These are phyloP conservation scores for Xiphydria camelus DNA, from an alignment of 2,888 invertebrate genomes.

Conservation along the genomic window DNA sequence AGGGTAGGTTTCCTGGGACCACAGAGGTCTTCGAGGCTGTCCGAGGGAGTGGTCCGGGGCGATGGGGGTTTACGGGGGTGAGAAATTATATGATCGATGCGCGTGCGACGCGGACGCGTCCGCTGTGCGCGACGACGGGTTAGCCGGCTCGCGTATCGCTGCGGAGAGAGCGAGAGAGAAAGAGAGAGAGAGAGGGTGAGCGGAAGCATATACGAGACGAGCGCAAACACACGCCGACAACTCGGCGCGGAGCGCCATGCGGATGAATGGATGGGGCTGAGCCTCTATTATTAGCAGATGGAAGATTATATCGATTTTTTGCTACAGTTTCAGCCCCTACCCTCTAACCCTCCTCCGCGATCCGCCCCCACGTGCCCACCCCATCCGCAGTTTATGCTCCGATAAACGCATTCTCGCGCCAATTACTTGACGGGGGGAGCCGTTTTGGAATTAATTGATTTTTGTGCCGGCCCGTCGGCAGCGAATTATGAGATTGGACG, in stretches of 20 bases:
- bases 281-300: constrained; percentile 55
- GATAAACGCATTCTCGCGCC: constrained; percentile 51
- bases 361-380: constrained; percentile 30
- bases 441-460: constrained; percentile 52
- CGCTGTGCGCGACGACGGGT: too few relatives aligned
- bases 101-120: too few relatives aligned
- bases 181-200: too few relatives aligned
- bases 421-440: constrained; percentile 47
- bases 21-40: too few relatives aligned
- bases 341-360: constrained; percentile 21
- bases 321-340: constrained; percentile 18
- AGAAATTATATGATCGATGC: not conserved
- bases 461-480: constrained; percentile 30
- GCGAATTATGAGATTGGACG: too few relatives aligned
- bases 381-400: constrained; percentile 47
- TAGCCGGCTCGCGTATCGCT: too few relatives aligned
- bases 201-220: constrained; percentile 23
- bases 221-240: constrained; percentile 14
- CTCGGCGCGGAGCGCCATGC: constrained; percentile 19
- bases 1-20: too few relatives aligned
- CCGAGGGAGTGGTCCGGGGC: too few relatives aligned
- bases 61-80: constrained; percentile 7
- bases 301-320: constrained; percentile 55
- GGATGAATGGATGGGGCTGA: constrained; percentile 46
- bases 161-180: too few relatives aligned